phyloP scores from a whole-genome alignment of 2,888 invertebrate genomes.

The Hylaea fasciaria region DNA sequence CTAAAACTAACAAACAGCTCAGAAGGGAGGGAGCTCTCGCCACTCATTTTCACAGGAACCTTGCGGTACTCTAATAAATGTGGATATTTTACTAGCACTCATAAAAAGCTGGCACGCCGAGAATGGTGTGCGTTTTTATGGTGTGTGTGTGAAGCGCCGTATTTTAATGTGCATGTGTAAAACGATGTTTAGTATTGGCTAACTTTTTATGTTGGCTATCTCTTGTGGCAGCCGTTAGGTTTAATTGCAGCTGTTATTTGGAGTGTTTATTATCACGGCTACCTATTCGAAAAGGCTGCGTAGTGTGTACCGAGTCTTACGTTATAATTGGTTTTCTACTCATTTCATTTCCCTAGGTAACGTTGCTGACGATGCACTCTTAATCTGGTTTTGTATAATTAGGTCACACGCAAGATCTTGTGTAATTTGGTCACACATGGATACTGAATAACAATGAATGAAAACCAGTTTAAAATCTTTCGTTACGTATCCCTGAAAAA shows the following conservation, averaged over 20 bases:
- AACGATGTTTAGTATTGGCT: slow-evolving; percentile 5
- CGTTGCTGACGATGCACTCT: no score
- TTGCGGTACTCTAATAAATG: slow-evolving; percentile 36
- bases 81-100: slow-evolving; percentile 31
- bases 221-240: neutral
- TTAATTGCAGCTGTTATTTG: slow-evolving; percentile 4
- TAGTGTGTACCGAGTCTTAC: no score
- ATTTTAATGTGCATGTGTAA: slow-evolving; percentile 10
- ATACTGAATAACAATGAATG: no score
- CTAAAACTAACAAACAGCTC: slow-evolving; percentile 6
- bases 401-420: no score
- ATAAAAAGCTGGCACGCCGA: slow-evolving; percentile 27
- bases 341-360: no score
- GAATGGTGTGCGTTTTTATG: slow-evolving; percentile 10
- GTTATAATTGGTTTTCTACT: no score
- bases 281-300: no score
- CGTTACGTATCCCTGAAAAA: no score
- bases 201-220: slow-evolving; percentile 6
- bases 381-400: no score
- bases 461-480: no score
- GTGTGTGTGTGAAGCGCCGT: slow-evolving; percentile 8
- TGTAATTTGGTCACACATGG: no score
- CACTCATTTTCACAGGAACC: slow-evolving; percentile 14
- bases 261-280: slow-evolving; percentile 8
- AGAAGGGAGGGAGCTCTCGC: neutral